phyloP scores from a whole-genome alignment of 2,113 vertebrate genomes.

The Lagopus leucura region DNA sequence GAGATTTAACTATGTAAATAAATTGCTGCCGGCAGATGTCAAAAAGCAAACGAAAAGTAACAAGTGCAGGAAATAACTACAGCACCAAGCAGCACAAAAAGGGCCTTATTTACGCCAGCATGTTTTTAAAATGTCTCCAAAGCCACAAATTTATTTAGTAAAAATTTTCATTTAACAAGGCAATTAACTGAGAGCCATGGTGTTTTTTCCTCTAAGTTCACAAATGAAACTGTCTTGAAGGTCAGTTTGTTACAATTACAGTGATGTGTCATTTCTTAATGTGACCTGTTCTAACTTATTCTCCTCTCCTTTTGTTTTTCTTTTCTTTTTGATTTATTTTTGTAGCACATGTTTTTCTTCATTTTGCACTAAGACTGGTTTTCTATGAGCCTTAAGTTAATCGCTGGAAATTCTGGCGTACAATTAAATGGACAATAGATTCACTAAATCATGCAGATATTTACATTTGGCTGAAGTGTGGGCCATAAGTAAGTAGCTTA shows the following conservation, averaged over 20 bases:
- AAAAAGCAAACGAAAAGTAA: slow-evolving; percentile 49
- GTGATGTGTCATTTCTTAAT: slow-evolving; percentile 57
- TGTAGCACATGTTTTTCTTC: not conserved
- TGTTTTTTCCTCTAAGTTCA: slow-evolving; percentile 43
- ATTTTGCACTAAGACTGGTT: not conserved
- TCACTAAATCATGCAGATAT: not conserved
- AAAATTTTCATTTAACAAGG: slow-evolving; percentile 45
- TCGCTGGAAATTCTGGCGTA: not conserved
- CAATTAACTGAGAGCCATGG: slow-evolving; percentile 63
- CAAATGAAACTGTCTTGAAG: slow-evolving; percentile 65
- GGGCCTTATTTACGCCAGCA: not conserved
- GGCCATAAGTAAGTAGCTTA: not conserved
- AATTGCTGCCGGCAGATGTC: slow-evolving; percentile 59
- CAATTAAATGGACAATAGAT: not conserved
- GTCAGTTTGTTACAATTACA: slow-evolving; percentile 56
- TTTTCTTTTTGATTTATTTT: not conserved
- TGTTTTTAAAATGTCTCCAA: slow-evolving; percentile 49
- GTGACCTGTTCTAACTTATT: slow-evolving; percentile 50
- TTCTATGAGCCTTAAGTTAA: not conserved
- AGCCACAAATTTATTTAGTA: slow-evolving; percentile 65
- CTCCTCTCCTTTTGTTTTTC: not conserved
- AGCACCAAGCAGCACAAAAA: slow-evolving; percentile 1
- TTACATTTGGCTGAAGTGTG: not conserved
- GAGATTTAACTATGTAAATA: slow-evolving; percentile 61
- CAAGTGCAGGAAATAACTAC: slow-evolving; percentile 25